phyloP scores from a whole-genome alignment of 1,140 invertebrate species.

The Ditylenchus dipsaci region DNA sequence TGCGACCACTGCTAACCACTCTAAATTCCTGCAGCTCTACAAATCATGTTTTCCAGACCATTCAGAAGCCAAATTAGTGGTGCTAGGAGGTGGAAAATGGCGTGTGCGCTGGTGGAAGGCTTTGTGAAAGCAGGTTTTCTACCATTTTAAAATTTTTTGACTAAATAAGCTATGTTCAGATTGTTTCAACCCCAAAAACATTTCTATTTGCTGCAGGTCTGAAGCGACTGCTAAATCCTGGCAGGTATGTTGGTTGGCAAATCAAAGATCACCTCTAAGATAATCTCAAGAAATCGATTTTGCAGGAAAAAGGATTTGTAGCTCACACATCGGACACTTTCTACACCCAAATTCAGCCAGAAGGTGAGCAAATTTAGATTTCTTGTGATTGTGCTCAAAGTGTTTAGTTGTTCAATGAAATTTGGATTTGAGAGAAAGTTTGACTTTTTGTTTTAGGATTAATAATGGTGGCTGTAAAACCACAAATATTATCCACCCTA shows the following conservation, averaged over 20 bases:
- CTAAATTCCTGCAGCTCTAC: conserved; percentile 9
- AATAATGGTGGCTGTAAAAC: conserved; percentile 31
- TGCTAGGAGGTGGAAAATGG: conserved; percentile 39
- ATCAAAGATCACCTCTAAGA: background rate
- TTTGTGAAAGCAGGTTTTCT: conserved; percentile 29
- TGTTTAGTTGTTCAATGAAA: conserved; percentile 6
- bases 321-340: conserved; percentile 9
- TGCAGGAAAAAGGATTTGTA: conserved; percentile 7
- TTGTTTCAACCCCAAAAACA: conserved; percentile 20
- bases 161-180: conserved; percentile 20
- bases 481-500: conserved; percentile 20
- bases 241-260: conserved; percentile 7
- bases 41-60: conserved; percentile 17
- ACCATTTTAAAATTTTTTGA: background rate
- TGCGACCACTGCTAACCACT: no score
- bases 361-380: background rate
- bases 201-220: conserved; percentile 26
- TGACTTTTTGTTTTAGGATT: conserved; percentile 13
- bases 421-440: conserved; percentile 1
- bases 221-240: conserved; percentile 26
- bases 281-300: background rate
- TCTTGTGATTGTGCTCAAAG: background rate
- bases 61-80: conserved; percentile 16
- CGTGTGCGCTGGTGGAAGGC: conserved; percentile 30
- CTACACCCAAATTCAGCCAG: conserved; percentile 10